Base-by-base conservation (phyloP, 1,140 invertebrate genomes). In the Drosophila baimaii region DNA sequence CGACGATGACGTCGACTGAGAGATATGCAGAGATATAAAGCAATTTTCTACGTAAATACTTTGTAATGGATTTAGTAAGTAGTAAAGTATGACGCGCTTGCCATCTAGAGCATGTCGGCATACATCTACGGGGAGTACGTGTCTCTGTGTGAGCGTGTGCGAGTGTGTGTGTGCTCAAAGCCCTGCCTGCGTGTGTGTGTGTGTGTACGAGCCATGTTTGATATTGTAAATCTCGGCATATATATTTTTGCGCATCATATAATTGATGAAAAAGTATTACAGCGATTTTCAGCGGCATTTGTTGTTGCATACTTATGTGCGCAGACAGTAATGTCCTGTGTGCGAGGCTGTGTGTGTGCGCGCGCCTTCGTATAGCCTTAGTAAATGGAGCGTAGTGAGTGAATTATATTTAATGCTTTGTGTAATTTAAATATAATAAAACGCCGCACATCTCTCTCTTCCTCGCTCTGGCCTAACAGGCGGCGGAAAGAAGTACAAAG, bases 11-110 rank as follows among this genome's bases (percentile, higher is more conserved):
- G 82, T 78, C 79, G 80, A 72, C 79, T 57, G 64, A 79, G 79
- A 82, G 83, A 88, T 86, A 86, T 86, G 83, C 83, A 88, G 79
- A 88, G 83, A 86, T 89, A 89, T 89, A 89, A 89, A 89, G 84
- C 84, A 89, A 89, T 89, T 89, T 89, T 89, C 84, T 89, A 89
- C 84, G 84, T 89, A 89, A 89, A 89, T 89, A 89, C 84, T 89
- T 89, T 89, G 84, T 89, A 89, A 89, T 89, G 84, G 84, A 89
- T 89, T 89, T 89, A 89, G 84, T 89, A 89, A 89, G 84, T 89
- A 89, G 84, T 89, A 89, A 89, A 89, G 84, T 89, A 86, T 88
- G 83, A 80, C 84, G 84, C 84, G 80, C 80, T 88, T 84, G 84
- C 80, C 80, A 89, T 89, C 80, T 81, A 89, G 80, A 89, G 80